A percentile compares a stretch with the other conserved stretches of the same genome.
Conservation (phyloP, 2,797 vertebrate genomes). For the Gadopsis bispinosus region DNA sequence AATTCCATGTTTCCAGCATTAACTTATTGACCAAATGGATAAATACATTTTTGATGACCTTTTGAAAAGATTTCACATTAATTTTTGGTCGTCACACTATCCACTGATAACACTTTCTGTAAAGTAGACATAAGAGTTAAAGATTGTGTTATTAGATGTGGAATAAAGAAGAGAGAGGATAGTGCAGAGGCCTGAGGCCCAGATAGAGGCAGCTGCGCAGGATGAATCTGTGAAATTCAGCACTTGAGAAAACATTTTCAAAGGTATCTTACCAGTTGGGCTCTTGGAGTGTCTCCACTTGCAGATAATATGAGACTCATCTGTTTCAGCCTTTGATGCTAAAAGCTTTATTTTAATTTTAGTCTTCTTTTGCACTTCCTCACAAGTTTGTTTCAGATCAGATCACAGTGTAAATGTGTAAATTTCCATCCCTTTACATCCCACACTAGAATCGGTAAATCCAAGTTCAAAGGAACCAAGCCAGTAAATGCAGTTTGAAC, state of each 20-base stretch:
- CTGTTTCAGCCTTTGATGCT: background rate
- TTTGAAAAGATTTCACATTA: background rate
- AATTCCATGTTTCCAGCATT: background rate
- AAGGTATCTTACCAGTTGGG: background rate
- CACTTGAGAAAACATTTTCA: constrained; percentile 2
- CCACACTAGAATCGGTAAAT: constrained; percentile 11
- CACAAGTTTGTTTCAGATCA: background rate
- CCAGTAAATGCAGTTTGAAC: constrained; percentile 3
- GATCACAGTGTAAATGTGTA: background rate
- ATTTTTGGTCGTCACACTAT: background rate
- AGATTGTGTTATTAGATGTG: constrained; percentile 10
- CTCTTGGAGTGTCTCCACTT: background rate
- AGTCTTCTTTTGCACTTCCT: background rate
- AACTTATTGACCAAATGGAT: background rate
- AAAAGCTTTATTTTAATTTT: constrained; percentile 12
- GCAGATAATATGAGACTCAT: background rate
- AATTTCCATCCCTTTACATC: constrained; percentile 15
- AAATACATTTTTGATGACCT: background rate
- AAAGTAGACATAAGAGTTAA: constrained; percentile 25
- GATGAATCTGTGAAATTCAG: constrained; percentile 35
- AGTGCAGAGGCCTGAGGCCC: constrained; percentile 12
- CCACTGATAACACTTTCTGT: background rate
- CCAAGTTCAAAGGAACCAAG: constrained; percentile 10
- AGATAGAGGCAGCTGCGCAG: constrained; percentile 13
- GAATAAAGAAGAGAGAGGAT: constrained; percentile 2